Percentiles rank a stretch among this genome's conserved stretches.
Conservation (phyloP, 2,888 invertebrate species). For the Orthosia gothica region DNA sequence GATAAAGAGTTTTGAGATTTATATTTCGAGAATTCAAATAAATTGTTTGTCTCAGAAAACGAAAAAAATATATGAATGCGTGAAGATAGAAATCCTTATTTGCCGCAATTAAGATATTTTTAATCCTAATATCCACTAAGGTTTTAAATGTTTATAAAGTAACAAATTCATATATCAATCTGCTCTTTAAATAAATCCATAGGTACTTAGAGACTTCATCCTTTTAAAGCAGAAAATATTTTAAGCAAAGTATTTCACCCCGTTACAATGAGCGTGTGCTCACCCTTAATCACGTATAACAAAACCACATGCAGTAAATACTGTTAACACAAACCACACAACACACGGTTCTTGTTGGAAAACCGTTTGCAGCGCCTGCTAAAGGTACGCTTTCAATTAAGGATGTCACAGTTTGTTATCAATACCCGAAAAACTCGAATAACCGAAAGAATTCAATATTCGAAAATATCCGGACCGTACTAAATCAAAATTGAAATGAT, state of each 20-base stretch:
- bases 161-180: too few relatives aligned
- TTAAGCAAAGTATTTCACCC: constrained; percentile 25
- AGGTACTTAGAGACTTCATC: not conserved
- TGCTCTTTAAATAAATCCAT: not conserved
- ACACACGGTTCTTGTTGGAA: constrained; percentile 67
- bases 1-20: not conserved
- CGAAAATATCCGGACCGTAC: constrained; percentile 41
- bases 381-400: constrained; percentile 58
- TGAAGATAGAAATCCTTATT: not conserved
- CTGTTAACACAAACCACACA: constrained; percentile 46
- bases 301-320: constrained; percentile 60
- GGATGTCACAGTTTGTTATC: constrained; percentile 52
- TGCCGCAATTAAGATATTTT: not conserved
- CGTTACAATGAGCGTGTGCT: constrained; percentile 21
- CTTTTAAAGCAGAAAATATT: constrained; percentile 5
- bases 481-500: constrained; percentile 46
- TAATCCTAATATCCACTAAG: not conserved
- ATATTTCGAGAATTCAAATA: not conserved
- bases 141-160: not conserved
- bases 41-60: not conserved
- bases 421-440: constrained; percentile 43
- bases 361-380: constrained; percentile 57
- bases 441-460: constrained; percentile 55
- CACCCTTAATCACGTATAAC: constrained; percentile 38
- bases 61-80: not conserved